phyloP scores from a whole-genome alignment of 2,888 invertebrate species.

The Drosophila pseudotakahashii region DNA sequence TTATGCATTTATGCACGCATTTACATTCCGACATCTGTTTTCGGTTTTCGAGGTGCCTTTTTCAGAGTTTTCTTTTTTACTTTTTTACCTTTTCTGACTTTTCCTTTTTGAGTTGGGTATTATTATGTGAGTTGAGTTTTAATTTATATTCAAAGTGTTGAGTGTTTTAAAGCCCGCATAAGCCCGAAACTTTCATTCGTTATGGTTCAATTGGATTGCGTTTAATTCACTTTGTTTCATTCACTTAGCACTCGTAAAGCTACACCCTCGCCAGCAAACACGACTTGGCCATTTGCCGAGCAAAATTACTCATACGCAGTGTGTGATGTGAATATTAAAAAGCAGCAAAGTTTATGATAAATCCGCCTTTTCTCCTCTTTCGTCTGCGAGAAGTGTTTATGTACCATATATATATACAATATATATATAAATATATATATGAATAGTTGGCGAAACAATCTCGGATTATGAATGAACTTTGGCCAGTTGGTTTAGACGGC shows the following conservation, averaged over 20 bases:
- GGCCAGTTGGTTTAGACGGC: constrained; percentile 24
- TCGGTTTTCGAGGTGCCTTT: constrained; percentile 3
- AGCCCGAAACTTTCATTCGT: constrained; percentile 1
- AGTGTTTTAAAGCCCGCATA: constrained; percentile 7
- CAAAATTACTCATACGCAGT: constrained; percentile 64
- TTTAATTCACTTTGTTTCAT: constrained; percentile 42
- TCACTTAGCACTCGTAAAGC: constrained; percentile 19
- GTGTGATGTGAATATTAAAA: constrained; percentile 47
- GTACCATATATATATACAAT: not conserved
- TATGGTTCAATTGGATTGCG: constrained; percentile 25
- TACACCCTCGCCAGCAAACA: constrained; percentile 24
- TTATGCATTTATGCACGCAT: constrained; percentile 43
- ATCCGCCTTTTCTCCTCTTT: constrained; percentile 19
- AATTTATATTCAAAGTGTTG: constrained; percentile 23
- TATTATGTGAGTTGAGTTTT: constrained; percentile 8
- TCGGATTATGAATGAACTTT: constrained; percentile 45
- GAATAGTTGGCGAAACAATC: constrained; percentile 45
- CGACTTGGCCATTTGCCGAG: constrained; percentile 50
- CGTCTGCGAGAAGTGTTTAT: constrained; percentile 32
- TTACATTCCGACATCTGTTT: constrained; percentile 9
- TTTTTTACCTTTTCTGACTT: constrained; percentile 5
- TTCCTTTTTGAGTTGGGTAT: constrained; percentile 5
- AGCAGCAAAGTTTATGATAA: constrained; percentile 43
- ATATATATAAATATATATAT: not conserved
- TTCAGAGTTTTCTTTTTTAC: not conserved